phyloP scores from a whole-genome alignment of 2,113 vertebrate genomes.

The Anguilla japonica region DNA sequence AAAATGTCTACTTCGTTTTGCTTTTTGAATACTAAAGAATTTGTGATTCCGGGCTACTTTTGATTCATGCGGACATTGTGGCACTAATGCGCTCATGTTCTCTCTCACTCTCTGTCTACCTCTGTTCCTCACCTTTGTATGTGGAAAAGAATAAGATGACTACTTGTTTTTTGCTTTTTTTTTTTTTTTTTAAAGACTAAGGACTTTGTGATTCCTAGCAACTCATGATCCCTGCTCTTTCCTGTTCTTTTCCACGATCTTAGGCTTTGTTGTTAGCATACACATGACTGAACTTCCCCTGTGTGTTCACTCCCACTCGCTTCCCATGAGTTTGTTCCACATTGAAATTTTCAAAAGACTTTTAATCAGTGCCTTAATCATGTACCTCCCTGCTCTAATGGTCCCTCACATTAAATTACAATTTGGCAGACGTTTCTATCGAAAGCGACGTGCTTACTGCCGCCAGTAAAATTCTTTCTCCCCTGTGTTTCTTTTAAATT shows the following conservation, averaged over 20 bases:
- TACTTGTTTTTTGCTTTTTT: background rate
- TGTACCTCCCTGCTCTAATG: no score
- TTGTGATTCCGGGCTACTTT: background rate
- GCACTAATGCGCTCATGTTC: background rate
- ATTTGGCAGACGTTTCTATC: no score
- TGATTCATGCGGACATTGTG: background rate
- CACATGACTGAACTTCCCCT: background rate
- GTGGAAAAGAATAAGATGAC: background rate
- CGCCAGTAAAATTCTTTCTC: background rate
- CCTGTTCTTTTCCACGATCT: background rate
- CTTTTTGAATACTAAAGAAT: background rate
- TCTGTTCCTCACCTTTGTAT: background rate
- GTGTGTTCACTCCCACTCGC: background rate
- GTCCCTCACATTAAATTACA: no score
- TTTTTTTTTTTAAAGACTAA: background rate
- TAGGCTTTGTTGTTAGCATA: background rate
- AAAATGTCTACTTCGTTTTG: background rate
- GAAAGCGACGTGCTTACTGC: no score
- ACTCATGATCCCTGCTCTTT: background rate
- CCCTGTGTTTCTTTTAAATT: no score
- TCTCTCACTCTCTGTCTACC: no score
- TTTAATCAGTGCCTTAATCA: background rate
- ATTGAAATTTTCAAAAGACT: no score
- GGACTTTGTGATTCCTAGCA: background rate
- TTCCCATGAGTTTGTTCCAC: no score